Evolutionary conservation across 1,140 invertebrate genomes (phyloP).

Genomic region (Meloidogyne chitwoodi): DNA sequence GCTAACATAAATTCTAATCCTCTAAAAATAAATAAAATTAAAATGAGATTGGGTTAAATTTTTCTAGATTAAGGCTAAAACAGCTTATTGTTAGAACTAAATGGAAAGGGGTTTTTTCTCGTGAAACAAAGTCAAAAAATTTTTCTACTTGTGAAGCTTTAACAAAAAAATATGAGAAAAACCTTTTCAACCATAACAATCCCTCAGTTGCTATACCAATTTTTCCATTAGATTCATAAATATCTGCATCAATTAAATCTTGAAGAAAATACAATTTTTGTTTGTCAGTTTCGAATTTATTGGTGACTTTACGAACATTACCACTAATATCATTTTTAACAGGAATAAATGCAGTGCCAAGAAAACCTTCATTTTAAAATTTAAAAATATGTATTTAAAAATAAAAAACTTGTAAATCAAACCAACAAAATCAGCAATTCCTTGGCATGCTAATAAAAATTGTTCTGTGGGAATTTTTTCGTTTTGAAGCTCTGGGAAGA

Average conservation of each 20-base stretch:
- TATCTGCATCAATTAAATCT: conserved; percentile 39
- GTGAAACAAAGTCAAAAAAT: too few species aligned
- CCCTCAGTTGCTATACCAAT: conserved; percentile 43
- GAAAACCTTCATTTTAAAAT: conserved; percentile 32
- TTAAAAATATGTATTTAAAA: conserved; percentile 4
- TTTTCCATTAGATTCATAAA: conserved; percentile 34
- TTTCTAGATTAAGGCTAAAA: background rate
- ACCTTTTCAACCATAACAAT: conserved; percentile 46
- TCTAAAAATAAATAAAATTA: conserved; percentile 17
- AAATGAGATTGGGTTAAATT: background rate
- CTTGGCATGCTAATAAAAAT: conserved; percentile 44
- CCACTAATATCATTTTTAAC: conserved; percentile 46
- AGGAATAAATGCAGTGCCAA: conserved; percentile 45
- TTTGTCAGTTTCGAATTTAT: conserved; percentile 32
- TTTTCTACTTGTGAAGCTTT: too few species aligned
- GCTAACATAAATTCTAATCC: conserved; percentile 46
- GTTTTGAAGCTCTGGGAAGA: conserved; percentile 35
- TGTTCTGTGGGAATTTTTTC: conserved; percentile 44
- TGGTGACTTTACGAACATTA: conserved; percentile 43
- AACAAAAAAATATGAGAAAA: background rate
- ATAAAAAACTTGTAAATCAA: background rate
- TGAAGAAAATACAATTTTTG: conserved; percentile 29
- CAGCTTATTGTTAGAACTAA: background rate
- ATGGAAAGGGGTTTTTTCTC: background rate
- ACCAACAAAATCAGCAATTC: conserved; percentile 48